phyloP scores from a whole-genome alignment of 2,888 invertebrate species.

The Noctua comes region DNA sequence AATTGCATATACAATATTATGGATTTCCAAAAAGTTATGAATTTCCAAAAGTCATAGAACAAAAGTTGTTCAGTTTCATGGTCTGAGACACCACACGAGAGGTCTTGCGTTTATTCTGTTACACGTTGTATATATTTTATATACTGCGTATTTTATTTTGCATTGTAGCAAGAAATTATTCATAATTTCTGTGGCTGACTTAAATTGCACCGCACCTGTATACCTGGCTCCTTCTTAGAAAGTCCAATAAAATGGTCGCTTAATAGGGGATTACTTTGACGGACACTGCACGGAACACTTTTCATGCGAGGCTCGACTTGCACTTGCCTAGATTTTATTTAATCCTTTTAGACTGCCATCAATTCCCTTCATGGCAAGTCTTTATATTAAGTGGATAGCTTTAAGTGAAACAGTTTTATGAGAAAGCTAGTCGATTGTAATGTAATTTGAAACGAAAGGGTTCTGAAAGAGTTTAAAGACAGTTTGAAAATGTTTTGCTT shows the following conservation, averaged over 20 bases:
- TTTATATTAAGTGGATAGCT: conserved; percentile 45
- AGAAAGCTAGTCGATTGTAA: conserved; percentile 20
- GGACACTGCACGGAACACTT: conserved; percentile 38
- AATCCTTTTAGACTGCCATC: conserved; percentile 53
- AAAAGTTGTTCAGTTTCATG: too few species aligned
- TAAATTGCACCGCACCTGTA: conserved; percentile 24
- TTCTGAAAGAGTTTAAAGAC: conserved; percentile 71
- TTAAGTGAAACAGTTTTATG: conserved; percentile 46
- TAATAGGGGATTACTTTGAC: conserved; percentile 40
- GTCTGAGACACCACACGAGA: too few species aligned
- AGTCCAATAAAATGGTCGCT: conserved; percentile 11
- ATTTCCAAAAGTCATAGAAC: too few species aligned
- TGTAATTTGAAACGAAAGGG: conserved; percentile 62
- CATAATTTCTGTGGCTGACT: neutral
- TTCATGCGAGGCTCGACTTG: conserved; percentile 41
- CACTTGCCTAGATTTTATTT: conserved; percentile 42
- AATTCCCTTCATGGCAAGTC: conserved; percentile 37
- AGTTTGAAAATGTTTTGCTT: conserved; percentile 77
- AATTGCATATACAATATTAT: too few species aligned
- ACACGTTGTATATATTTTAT: too few species aligned
- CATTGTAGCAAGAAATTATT: too few species aligned
- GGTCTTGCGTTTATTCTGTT: too few species aligned
- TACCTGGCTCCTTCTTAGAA: neutral
- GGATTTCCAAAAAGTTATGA: too few species aligned
- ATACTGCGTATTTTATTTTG: too few species aligned